Percentiles rank a stretch among this genome's conserved stretches.
phyloP scores from a whole-genome alignment of 2,888 invertebrate genomes.

The Gastracanthus pulcherrimus region DNA sequence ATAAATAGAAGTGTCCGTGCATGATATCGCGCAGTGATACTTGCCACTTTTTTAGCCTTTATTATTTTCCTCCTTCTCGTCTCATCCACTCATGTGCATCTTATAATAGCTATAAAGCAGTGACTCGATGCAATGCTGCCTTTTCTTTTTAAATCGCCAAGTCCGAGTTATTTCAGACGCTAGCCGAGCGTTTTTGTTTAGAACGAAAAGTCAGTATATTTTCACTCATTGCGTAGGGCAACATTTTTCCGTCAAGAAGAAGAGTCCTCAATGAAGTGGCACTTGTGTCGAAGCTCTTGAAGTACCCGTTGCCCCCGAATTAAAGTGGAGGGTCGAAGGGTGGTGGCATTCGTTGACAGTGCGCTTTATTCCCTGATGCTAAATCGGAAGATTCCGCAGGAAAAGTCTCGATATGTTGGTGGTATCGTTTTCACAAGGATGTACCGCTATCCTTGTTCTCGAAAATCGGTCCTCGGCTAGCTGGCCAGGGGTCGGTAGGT shows the following conservation, averaged over 20 bases:
- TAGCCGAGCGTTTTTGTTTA: not conserved
- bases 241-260: conserved; percentile 19
- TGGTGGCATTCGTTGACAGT: not conserved
- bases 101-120: not conserved
- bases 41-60: conserved; percentile 48
- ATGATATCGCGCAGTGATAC: conserved; percentile 64
- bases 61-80: not conserved
- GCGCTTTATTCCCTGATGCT: not conserved
- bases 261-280: not conserved
- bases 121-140: not conserved
- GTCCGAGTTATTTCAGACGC: not conserved
- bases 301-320: not conserved
- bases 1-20: conserved; percentile 73
- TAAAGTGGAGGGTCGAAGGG: not conserved
- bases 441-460: not conserved
- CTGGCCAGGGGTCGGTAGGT: conserved; percentile 72
- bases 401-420: not conserved
- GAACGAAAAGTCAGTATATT: not conserved
- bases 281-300: not conserved
- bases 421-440: not conserved
- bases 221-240: not conserved
- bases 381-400: not conserved
- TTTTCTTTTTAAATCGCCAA: conserved; percentile 9
- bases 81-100: not conserved
- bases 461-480: conserved; percentile 27